A percentile compares a stretch with the other conserved stretches of the same genome.
Evolutionary conservation across 1,140 invertebrate genomes (phyloP).

Genomic region (Ylistrum balloti): DNA sequence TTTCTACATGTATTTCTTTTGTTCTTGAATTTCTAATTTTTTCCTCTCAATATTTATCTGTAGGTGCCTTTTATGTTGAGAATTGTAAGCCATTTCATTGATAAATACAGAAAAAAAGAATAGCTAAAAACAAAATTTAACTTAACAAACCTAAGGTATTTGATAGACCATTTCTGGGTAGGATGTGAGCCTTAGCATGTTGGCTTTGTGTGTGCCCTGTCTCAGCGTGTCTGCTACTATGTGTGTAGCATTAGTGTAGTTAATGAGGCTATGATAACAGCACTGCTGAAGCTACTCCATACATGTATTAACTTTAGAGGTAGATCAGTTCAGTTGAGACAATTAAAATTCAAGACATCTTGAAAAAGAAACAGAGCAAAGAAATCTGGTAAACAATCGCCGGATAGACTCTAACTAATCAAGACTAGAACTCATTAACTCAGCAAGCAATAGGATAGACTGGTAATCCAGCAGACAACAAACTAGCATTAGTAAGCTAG

Average conservation of each 20-base stretch:
- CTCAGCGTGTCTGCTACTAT: not conserved
- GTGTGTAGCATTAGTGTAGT: not conserved
- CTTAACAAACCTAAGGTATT: not conserved
- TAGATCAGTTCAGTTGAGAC: not conserved
- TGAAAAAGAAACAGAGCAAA: too few relatives aligned
- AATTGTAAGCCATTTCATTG: not conserved
- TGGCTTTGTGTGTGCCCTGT: slow-evolving; percentile 7
- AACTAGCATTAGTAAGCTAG: too few relatives aligned
- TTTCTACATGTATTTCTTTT: not conserved
- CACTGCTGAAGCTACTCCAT: not conserved
- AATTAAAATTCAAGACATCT: not conserved
- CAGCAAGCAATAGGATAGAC: too few relatives aligned
- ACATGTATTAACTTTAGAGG: not conserved
- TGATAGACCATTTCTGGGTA: not conserved
- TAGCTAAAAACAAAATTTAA: not conserved
- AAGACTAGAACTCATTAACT: too few relatives aligned
- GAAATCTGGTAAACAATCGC: too few relatives aligned
- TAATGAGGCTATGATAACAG: not conserved
- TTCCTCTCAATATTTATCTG: not conserved
- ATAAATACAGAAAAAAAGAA: not conserved
- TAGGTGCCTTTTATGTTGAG: not conserved
- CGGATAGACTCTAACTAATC: too few relatives aligned
- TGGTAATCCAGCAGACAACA: too few relatives aligned
- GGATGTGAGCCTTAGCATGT: not conserved
- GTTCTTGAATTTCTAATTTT: not conserved